A percentile compares a stretch with the other conserved stretches of the same genome.
Evolutionary conservation across 2,113 vertebrate genomes (phyloP).

Genomic region (Takifugu flavidus): DNA sequence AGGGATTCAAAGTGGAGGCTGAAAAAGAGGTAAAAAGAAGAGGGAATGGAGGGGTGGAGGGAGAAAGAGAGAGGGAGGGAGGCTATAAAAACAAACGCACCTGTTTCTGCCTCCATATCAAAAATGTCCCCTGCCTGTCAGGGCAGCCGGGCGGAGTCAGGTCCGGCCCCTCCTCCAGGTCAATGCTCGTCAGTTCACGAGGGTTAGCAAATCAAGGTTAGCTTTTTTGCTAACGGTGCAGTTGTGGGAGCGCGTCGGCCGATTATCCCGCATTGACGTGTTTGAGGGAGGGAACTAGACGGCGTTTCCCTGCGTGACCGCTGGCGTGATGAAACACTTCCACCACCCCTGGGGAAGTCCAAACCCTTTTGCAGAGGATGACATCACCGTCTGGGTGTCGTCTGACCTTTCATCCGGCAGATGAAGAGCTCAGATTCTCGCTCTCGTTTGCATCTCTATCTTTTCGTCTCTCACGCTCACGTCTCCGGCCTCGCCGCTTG

Average conservation of each 20-base stretch:
- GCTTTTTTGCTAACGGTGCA: too few species aligned
- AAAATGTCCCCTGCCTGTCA: conserved; percentile 48
- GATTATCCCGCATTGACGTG: too few species aligned
- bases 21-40: conserved; percentile 5
- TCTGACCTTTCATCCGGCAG: conserved; percentile 1
- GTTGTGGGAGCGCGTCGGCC: too few species aligned
- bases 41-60: conserved; percentile 12
- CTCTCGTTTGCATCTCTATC: conserved; percentile 24
- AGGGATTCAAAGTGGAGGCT: conserved; percentile 3
- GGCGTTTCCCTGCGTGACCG: conserved; percentile 17
- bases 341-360: conserved; percentile 20
- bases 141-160: conserved; percentile 37
- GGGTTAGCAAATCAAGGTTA: too few species aligned
- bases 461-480: conserved; percentile 1
- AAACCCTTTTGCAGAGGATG: background rate
- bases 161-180: background rate
- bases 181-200: background rate
- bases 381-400: too few species aligned
- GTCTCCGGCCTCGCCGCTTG: conserved; percentile 41
- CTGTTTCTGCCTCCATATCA: conserved; percentile 40
- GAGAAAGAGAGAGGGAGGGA: conserved; percentile 7
- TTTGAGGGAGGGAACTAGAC: background rate
- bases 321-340: conserved; percentile 1
- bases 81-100: conserved; percentile 21
- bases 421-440: conserved; percentile 7